phyloP scores from a whole-genome alignment of 2,888 invertebrate genomes.

The Aleiodes leptofemur region DNA sequence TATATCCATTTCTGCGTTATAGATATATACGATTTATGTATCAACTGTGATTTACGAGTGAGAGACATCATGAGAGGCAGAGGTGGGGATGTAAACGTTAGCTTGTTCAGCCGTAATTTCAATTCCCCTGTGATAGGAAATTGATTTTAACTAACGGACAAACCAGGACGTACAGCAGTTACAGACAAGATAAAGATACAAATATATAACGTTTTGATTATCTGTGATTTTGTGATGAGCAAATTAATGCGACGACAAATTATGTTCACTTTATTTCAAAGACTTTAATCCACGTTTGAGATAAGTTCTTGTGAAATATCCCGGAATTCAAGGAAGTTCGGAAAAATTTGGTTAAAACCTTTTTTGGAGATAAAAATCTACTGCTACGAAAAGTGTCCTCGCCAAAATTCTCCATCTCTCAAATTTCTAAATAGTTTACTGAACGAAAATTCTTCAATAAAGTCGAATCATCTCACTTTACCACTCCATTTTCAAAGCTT shows the following conservation, averaged over 20 bases:
- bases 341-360: no score
- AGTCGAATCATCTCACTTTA: no score
- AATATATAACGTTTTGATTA: conserved; percentile 11
- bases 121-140: conserved; percentile 33
- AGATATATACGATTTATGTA: conserved; percentile 31
- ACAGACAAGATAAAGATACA: conserved; percentile 19
- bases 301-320: no score
- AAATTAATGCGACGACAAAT: background rate
- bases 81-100: conserved; percentile 12
- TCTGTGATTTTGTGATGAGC: background rate
- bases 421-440: no score
- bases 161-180: background rate
- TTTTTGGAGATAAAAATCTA: no score
- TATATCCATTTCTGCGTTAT: conserved; percentile 30
- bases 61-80: background rate
- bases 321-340: no score
- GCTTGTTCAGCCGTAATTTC: conserved; percentile 34
- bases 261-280: background rate
- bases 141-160: conserved; percentile 26
- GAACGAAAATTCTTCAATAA: no score
- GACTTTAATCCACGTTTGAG: no score
- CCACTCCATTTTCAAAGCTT: no score
- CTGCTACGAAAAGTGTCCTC: no score
- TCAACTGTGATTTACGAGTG: conserved; percentile 31
- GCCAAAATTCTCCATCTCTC: no score